These are phyloP conservation scores for Dryoscopus gambensis DNA, from an alignment of 2,113 vertebrate genomes.

Conservation along the genomic window DNA sequence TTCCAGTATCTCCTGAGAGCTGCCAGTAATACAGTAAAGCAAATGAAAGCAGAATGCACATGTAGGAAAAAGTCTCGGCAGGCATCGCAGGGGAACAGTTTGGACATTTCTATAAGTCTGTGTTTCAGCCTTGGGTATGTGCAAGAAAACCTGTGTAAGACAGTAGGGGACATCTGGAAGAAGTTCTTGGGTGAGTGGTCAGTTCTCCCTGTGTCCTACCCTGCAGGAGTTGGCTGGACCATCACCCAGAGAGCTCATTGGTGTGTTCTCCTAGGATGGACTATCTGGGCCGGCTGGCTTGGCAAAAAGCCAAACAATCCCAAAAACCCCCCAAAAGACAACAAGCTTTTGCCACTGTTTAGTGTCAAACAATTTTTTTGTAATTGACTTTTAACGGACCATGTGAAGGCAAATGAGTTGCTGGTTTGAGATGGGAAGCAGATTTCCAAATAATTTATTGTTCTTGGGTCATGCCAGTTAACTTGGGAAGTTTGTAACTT, in stretches of 20 bases:
- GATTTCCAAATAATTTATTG: neutral
- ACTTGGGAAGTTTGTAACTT: neutral
- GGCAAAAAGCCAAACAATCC: neutral
- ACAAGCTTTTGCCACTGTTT: neutral
- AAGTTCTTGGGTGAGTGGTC: neutral
- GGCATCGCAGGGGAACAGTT: neutral
- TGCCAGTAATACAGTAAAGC: neutral
- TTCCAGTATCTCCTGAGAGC: neutral
- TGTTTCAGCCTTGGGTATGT: neutral
- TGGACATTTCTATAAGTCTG: neutral
- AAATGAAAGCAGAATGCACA: neutral
- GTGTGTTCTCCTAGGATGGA: neutral
- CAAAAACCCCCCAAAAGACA: neutral
- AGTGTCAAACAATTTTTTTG: neutral
- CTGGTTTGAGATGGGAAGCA: neutral
- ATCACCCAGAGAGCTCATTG: neutral
- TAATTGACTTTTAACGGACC: fast-evolving
- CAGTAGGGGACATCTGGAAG: neutral
- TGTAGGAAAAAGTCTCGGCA: neutral
- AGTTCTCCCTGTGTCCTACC: neutral
- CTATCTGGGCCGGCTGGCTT: neutral
- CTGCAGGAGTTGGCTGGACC: neutral
- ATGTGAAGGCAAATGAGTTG: neutral
- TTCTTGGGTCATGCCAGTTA: neutral
- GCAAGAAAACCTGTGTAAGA: neutral